Evolutionary conservation across 1,140 invertebrate genomes (phyloP).

Genomic region (Brachystomella parvula): DNA sequence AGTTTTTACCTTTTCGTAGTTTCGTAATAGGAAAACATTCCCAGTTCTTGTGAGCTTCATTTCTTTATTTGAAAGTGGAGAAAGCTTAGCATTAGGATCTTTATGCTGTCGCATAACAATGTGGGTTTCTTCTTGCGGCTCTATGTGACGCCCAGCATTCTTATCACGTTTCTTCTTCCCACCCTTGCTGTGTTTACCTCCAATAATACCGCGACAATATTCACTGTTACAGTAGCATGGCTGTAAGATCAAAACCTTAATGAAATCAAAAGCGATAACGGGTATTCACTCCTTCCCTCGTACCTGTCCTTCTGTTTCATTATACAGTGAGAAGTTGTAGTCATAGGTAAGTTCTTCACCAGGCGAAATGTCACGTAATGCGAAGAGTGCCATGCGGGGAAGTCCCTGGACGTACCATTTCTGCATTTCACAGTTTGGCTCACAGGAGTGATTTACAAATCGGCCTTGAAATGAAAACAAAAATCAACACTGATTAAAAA

Average conservation of each 20-base stretch:
- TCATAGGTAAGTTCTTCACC: constrained; percentile 90
- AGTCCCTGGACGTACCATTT: constrained; percentile 95
- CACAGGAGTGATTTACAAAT: constrained; percentile 98
- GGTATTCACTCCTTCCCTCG: constrained; percentile 22
- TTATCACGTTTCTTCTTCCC: constrained; percentile 27
- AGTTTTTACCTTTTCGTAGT: constrained; percentile 68
- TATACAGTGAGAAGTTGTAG: constrained; percentile 85
- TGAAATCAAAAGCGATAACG: constrained; percentile 9
- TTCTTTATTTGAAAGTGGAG: constrained; percentile 24
- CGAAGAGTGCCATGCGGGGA: constrained; percentile 91
- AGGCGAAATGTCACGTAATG: constrained; percentile 71
- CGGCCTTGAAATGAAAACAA: constrained; percentile 46
- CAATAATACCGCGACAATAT: constrained; percentile 86
- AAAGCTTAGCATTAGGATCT: constrained; percentile 22
- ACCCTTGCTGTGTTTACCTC: constrained; percentile 77
- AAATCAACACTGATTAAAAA: too few species aligned
- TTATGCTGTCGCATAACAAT: neutral
- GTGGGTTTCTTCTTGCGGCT: neutral
- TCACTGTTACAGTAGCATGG: constrained; percentile 68
- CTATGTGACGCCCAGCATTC: constrained; percentile 6
- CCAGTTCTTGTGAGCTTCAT: constrained; percentile 52
- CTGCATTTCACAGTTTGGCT: constrained; percentile 98
- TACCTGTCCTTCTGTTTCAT: constrained; percentile 66
- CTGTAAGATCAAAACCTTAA: constrained; percentile 42
- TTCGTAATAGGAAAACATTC: constrained; percentile 77